Evolutionary conservation across 2,113 vertebrate genomes (phyloP).

Genomic region (Cyprinus carpio): DNA sequence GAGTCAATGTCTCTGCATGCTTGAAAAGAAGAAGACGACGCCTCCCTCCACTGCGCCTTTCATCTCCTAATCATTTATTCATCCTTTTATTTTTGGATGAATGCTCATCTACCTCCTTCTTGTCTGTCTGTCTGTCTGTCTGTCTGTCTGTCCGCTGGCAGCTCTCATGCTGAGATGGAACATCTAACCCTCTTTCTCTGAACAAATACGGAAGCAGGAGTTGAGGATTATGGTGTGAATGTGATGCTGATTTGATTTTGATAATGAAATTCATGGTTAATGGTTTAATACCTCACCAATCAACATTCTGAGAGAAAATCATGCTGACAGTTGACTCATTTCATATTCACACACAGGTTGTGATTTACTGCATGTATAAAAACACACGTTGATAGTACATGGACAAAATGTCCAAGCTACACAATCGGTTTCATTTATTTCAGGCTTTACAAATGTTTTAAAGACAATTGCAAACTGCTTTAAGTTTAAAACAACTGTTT

Average conservation of each 20-base stretch:
- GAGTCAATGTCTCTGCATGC: conserved; percentile 55
- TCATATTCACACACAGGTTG: neutral
- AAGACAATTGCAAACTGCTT: neutral
- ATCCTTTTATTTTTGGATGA: conserved; percentile 55
- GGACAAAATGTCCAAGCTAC: neutral
- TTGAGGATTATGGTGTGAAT: neutral
- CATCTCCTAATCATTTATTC: conserved; percentile 57
- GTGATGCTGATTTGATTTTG: neutral
- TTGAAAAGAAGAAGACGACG: conserved; percentile 51
- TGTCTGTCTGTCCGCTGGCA: neutral
- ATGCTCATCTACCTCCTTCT: conserved; percentile 42
- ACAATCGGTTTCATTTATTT: neutral
- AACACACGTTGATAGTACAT: neutral
- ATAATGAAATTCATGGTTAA: neutral
- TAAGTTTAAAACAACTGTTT: conserved; percentile 7
- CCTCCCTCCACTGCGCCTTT: conserved; percentile 53
- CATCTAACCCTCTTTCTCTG: neutral
- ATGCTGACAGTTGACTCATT: too few species aligned
- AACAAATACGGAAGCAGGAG: neutral
- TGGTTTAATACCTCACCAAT: neutral
- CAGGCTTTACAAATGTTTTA: neutral
- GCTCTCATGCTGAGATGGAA: conserved; percentile 44
- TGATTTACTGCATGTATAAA: neutral
- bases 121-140: conserved; percentile 25
- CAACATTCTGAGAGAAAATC: neutral